Evolutionary conservation across 2,888 invertebrate species (phyloP).

Genomic region (Catocala fraxini): DNA sequence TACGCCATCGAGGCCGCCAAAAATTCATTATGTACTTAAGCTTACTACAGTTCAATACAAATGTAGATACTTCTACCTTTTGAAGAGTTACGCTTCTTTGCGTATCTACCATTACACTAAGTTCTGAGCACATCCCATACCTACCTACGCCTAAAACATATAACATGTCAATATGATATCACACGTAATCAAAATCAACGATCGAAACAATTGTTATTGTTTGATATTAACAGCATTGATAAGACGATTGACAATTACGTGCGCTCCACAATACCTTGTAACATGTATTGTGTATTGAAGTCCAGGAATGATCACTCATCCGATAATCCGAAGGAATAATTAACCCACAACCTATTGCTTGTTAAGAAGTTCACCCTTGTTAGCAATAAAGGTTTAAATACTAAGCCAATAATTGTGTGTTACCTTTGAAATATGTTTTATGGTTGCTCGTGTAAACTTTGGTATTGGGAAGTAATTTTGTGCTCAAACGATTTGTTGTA

Average conservation of each 20-base stretch:
- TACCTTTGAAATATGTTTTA: constrained; percentile 12
- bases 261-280: constrained; percentile 9
- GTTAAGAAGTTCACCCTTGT: constrained; percentile 36
- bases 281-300: constrained; percentile 7
- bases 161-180: too few species aligned
- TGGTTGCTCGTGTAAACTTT: neutral
- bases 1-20: too few species aligned
- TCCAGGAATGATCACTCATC: constrained; percentile 17
- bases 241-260: constrained; percentile 9
- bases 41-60: too few species aligned
- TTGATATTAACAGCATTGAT: constrained; percentile 13
- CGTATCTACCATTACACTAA: too few species aligned
- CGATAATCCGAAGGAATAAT: constrained; percentile 31
- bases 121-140: too few species aligned
- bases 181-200: too few species aligned
- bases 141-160: too few species aligned
- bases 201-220: neutral
- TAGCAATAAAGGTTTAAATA: constrained; percentile 29
- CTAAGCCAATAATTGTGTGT: constrained; percentile 30
- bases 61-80: too few species aligned
- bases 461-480: neutral
- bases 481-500: too few species aligned
- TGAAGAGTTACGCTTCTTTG: too few species aligned
- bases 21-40: too few species aligned
- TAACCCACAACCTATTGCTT: constrained; percentile 27